Base-by-base conservation (phyloP, 2,113 vertebrate species). In the Mohoua ochrocephala region DNA sequence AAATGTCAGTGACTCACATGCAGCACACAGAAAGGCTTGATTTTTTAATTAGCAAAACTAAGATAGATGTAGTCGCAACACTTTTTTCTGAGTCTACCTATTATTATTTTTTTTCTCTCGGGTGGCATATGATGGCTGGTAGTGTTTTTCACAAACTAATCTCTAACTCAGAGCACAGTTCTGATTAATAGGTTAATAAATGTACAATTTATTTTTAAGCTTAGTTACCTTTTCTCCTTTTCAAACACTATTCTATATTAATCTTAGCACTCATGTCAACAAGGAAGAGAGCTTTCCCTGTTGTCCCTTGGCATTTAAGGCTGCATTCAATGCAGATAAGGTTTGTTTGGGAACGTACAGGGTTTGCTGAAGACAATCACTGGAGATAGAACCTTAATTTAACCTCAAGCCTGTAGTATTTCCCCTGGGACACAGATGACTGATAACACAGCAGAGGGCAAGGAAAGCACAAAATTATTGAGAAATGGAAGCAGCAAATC, bases 361-460 rank as follows among this genome's bases (percentile, higher is more conserved):
- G 60, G 73, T 91, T 97, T 97, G 91, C 92, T 91, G 97, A 94
- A 98, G 95, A 98, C 96, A 94, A 97, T 98, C 96, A 91, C 95
- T 93, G 53, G 92, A 95, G 95, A 96, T 87, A 97, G 94, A 91
- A 96, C 95, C 97, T 97, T 98, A 98, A 98, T 97, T 98, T 98
- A 98, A 97, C 97, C 96, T 96, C 94, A 78, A 92, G 92, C 84
- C 95, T 95, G 91, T 77, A 96, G 91, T 95, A 95, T 97, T 97
- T 98, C 97, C 97, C 95, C 63, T 67, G 95, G 84, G 97, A 96
- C 47, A 45, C 0, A 23, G 92, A 97, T 98, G 96, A 97, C 97
- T 96, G 97, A 97, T 97, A 97, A 97, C 88, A 93, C 11, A 12
- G 88, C 73, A 75, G 86, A 97, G 91, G 91, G 87, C 93, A 93